phyloP scores from a whole-genome alignment of 2,888 invertebrate genomes.

The Ophonus ardosiacus region DNA sequence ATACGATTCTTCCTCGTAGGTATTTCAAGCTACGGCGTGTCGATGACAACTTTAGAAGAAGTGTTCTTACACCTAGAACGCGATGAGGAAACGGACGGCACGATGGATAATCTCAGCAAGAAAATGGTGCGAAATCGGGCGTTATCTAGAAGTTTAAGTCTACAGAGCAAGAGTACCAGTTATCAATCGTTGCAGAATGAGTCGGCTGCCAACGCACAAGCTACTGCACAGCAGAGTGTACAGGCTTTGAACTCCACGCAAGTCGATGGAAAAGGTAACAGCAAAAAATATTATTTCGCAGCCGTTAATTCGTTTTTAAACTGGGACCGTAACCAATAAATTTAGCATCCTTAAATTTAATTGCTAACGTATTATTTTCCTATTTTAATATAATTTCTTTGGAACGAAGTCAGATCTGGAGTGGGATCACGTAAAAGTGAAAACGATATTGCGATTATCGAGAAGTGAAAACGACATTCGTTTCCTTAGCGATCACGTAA shows the following conservation, averaged over 20 bases:
- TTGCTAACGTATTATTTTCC: too few species aligned
- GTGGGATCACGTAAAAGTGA: too few species aligned
- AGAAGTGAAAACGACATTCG: too few species aligned
- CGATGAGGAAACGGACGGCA: constrained; percentile 82
- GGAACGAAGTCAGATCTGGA: too few species aligned
- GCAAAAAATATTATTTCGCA: neutral
- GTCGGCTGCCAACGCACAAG: constrained; percentile 73
- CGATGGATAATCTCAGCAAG: constrained; percentile 85
- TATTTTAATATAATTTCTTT: too few species aligned
- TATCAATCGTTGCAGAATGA: constrained; percentile 84
- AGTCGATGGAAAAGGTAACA: constrained; percentile 70
- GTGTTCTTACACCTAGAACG: constrained; percentile 90
- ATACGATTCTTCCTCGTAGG: constrained; percentile 72
- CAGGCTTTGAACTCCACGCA: constrained; percentile 43
- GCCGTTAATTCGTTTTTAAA: neutral
- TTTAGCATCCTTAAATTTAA: too few species aligned
- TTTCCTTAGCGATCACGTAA: too few species aligned
- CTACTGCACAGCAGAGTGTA: constrained; percentile 66
- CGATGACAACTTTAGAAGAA: constrained; percentile 93
- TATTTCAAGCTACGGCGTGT: constrained; percentile 90
- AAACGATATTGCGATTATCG: too few species aligned
- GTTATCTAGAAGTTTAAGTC: constrained; percentile 83
- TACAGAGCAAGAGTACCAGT: constrained; percentile 86
- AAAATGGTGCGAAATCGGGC: constrained; percentile 86
- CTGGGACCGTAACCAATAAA: too few species aligned